Conservation (phyloP, 2,888 invertebrate species). For the Leucophenga maculata region DNA sequence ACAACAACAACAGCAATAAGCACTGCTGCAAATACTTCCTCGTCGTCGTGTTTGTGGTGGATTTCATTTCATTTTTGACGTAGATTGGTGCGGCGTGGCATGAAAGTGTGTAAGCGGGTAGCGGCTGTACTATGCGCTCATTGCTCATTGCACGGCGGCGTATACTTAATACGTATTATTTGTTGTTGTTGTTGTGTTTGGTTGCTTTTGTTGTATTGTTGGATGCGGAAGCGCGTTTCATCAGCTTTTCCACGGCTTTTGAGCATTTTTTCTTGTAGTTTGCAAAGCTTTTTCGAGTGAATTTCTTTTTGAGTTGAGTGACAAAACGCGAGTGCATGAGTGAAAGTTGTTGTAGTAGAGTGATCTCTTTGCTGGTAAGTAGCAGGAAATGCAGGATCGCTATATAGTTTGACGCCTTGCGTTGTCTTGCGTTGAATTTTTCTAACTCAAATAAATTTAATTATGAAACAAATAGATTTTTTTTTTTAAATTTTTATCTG, state of each 20-base stretch:
- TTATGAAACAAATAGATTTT: no score
- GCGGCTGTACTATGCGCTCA: no score
- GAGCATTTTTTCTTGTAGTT: neutral
- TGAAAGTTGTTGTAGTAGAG: neutral
- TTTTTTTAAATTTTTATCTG: no score
- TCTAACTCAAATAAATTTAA: no score
- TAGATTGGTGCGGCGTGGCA: no score
- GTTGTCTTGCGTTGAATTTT: no score
- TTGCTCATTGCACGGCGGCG: neutral
- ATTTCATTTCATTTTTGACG: no score
- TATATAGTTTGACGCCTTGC: no score
- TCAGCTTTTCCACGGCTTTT: neutral
- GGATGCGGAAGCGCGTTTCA: slow-evolving; percentile 52
- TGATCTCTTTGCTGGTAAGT: neutral
- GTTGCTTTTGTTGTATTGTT: slow-evolving; percentile 16
- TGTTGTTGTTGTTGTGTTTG: neutral
- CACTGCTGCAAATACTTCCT: slow-evolving; percentile 11
- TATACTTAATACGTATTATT: neutral
- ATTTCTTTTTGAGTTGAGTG: no score
- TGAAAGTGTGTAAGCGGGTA: no score
- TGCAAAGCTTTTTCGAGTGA: neutral
- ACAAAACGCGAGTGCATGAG: no score
- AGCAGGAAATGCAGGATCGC: no score
- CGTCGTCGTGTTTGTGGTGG: neutral
- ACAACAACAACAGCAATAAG: neutral